Base-by-base conservation (phyloP, 2,888 invertebrate genomes). In the Tolmerus cingulatus region DNA sequence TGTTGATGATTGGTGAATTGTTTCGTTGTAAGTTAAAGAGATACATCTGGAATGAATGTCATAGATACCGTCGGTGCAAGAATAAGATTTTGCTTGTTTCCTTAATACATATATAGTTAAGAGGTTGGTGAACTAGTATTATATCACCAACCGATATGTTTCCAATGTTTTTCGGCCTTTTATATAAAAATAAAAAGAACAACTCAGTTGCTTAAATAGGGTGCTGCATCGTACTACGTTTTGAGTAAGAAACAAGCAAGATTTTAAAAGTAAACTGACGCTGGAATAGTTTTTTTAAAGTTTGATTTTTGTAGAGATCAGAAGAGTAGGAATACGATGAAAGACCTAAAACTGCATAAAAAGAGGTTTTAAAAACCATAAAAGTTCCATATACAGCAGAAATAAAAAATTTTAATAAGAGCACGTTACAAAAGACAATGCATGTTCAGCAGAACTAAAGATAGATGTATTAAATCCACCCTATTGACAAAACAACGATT, bases 1-100 rank as follows among this genome's bases (percentile, higher is more conserved):
- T 27, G 55, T 81, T 81, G 81, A 2, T 81, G 23, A 81, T 81
- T 81, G 81, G 34, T 51, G 81, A 81, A 81, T 37, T 55, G 16
- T 81, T 34, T 81, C 16, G 51, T 76, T 81, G 30, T 30, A 78
- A 78, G 37, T 23, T 78, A 34, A 34, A 19, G 12, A 78, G 2
- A 78, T 40, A 78, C 40, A 40, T 40, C 43, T 78, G 78, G 78
- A 40, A 37, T 76, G 76, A 37, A 76, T 76, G 76, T 27, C 66
- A 27, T 66, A 66, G 66, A 66, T 66, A 66, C 66, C 66, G 66
- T 66, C 66, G 66, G 66, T 66, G 27, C 27, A 19, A 66, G 66
- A 66, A 12, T 66, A 66, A 66, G 66, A 66, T 66, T 66, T 66
- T 66, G 66, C 66, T 66, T 66, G 66, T 66, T 66, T 66, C 66